Evolutionary conservation across 2,113 vertebrate genomes (phyloP).

Genomic region (Festucalex cinctus): DNA sequence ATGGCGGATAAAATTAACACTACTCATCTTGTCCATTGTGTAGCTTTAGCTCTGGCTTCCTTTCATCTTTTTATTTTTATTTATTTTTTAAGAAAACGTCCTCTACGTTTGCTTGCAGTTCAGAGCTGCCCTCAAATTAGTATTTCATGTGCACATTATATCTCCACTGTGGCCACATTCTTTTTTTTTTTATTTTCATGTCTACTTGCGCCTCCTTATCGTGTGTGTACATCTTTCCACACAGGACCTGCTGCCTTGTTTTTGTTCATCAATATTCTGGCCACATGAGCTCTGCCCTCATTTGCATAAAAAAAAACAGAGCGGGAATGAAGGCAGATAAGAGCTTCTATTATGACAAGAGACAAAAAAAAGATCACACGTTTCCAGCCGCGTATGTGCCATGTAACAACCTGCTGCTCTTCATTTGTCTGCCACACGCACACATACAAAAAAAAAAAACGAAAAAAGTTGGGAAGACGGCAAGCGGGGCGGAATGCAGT

Average conservation of each 20-base stretch:
- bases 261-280: background rate
- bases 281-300: background rate
- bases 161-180: background rate
- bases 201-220: background rate
- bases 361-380: constrained; percentile 31
- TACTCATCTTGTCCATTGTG: too few species aligned
- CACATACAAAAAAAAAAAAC: too few species aligned
- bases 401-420: constrained; percentile 24
- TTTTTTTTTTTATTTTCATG: background rate
- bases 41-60: too few species aligned
- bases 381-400: constrained; percentile 29
- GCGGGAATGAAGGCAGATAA: constrained; percentile 1
- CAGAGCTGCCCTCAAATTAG: background rate
- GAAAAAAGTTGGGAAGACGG: constrained; percentile 45
- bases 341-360: constrained; percentile 8
- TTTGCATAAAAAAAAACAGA: background rate
- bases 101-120: too few species aligned
- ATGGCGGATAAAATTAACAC: too few species aligned
- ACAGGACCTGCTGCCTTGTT: background rate
- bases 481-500: constrained; percentile 9
- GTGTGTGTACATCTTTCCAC: background rate
- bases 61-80: too few species aligned
- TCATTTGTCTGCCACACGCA: constrained; percentile 27
- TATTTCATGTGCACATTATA: constrained; percentile 25
- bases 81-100: too few species aligned